A percentile compares a stretch with the other conserved stretches of the same genome.
Conservation (phyloP, 1,140 invertebrate genomes). For the Procambarus clarkii region DNA sequence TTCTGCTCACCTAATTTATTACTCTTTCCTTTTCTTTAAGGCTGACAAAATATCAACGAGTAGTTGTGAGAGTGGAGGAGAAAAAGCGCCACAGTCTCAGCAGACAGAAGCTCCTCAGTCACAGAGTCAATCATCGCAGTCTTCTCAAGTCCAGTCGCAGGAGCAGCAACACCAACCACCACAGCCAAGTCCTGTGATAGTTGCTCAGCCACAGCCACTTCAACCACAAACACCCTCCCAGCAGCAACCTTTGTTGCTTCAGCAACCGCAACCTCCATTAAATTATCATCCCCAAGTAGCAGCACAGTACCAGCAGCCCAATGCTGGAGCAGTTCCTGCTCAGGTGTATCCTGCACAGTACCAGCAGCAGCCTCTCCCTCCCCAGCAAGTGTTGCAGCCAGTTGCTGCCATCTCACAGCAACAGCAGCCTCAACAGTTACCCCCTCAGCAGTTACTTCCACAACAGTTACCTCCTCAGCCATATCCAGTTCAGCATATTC, state of each 20-base stretch:
- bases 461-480: too few species aligned
- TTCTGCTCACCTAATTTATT: not conserved
- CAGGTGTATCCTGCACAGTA: conserved; percentile 33
- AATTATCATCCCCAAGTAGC: conserved; percentile 39
- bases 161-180: not conserved
- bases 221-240: not conserved
- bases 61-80: conserved; percentile 51
- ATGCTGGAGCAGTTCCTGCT: not conserved
- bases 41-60: conserved; percentile 59
- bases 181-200: conserved; percentile 18
- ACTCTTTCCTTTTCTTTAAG: not conserved
- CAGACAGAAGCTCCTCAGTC: not conserved
- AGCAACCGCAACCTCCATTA: conserved; percentile 31
- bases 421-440: not conserved
- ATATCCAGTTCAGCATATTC: too few species aligned
- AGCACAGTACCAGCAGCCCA: conserved; percentile 39
- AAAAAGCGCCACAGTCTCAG: conserved; percentile 32
- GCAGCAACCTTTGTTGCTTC: conserved; percentile 54
- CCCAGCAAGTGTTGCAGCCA: not conserved
- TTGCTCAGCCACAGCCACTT: conserved; percentile 10
- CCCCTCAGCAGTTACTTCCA: too few species aligned
- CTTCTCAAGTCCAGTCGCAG: conserved; percentile 20
- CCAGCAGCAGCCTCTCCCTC: not conserved
- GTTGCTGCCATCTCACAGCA: not conserved
- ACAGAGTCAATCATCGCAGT: conserved; percentile 8